These are phyloP conservation scores for Chaunax sp. DNA, from an alignment of 2,797 vertebrate genomes.

Conservation along the genomic window DNA sequence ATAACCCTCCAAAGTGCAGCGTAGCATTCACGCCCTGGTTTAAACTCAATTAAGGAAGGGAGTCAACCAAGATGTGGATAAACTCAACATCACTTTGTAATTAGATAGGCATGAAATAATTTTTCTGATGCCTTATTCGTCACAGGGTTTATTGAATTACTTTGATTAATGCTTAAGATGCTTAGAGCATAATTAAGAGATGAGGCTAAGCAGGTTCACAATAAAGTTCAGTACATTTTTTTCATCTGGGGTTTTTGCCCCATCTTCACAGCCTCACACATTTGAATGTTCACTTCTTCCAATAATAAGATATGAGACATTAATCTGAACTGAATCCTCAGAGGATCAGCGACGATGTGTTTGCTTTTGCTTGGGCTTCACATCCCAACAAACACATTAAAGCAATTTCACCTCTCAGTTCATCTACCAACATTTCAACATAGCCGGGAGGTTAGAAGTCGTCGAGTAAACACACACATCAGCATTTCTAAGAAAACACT, in stretches of 20 bases:
- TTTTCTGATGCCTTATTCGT: conserved; percentile 37
- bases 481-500: too few relatives aligned
- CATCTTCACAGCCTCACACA: background rate
- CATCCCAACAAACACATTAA: conserved; percentile 28
- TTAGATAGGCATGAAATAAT: conserved; percentile 49
- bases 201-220: conserved; percentile 52
- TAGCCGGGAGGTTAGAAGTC: too few relatives aligned
- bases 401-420: conserved; percentile 5
- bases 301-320: conserved; percentile 33
- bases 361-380: conserved; percentile 35
- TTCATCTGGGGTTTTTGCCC: background rate
- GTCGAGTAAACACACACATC: too few relatives aligned
- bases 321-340: conserved; percentile 40
- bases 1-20: conserved; percentile 10
- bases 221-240: conserved; percentile 24
- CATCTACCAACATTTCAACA: conserved; percentile 1
- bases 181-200: conserved; percentile 51
- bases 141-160: conserved; percentile 63
- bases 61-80: conserved; percentile 47
- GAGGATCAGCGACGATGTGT: conserved; percentile 15
- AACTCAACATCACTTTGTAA: conserved; percentile 45
- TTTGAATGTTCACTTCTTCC: conserved; percentile 15
- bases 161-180: conserved; percentile 56
- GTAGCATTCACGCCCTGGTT: conserved; percentile 25
- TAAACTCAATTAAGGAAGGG: conserved; percentile 54